Evolutionary conservation across 2,113 vertebrate genomes (phyloP).

Genomic region (Bambusicola thoracicus): DNA sequence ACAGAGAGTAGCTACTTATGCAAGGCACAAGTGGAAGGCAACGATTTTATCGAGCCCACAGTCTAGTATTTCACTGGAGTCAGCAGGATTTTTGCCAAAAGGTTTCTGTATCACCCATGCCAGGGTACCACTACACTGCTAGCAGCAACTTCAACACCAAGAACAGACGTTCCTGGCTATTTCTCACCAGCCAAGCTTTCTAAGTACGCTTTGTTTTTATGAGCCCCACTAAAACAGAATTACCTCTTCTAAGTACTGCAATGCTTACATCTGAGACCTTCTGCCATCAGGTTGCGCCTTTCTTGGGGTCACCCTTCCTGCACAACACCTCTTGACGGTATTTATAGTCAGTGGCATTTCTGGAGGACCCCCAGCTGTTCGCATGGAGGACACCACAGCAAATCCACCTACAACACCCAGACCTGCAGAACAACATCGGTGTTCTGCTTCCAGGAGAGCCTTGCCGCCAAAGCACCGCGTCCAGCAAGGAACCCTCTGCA

Average conservation of each 20-base stretch:
- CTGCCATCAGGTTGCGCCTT: background rate
- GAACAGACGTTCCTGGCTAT: background rate
- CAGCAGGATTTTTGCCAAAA: background rate
- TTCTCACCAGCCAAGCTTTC: background rate
- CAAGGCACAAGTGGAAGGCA: background rate
- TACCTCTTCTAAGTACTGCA: rapidly evolving
- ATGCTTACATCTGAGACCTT: background rate
- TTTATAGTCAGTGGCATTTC: background rate
- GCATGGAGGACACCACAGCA: rapidly evolving
- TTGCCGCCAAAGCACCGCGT: rapidly evolving
- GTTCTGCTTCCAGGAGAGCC: background rate
- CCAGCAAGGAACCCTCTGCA: background rate
- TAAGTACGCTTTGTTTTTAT: background rate
- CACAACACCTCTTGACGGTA: background rate
- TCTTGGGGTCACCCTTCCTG: rapidly evolving
- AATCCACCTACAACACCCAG: background rate
- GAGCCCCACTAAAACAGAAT: background rate
- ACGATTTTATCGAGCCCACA: background rate
- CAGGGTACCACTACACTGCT: rapidly evolving
- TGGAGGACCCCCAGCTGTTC: background rate
- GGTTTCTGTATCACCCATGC: background rate
- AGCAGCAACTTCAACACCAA: rapidly evolving
- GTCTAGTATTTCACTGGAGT: background rate
- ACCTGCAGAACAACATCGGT: rapidly evolving
- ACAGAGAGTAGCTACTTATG: background rate